Percentiles rank a stretch among this genome's conserved stretches.
These are phyloP conservation scores for Cheumatopsyche charites DNA, from an alignment of 1,140 invertebrate species.

Conservation along the genomic window DNA sequence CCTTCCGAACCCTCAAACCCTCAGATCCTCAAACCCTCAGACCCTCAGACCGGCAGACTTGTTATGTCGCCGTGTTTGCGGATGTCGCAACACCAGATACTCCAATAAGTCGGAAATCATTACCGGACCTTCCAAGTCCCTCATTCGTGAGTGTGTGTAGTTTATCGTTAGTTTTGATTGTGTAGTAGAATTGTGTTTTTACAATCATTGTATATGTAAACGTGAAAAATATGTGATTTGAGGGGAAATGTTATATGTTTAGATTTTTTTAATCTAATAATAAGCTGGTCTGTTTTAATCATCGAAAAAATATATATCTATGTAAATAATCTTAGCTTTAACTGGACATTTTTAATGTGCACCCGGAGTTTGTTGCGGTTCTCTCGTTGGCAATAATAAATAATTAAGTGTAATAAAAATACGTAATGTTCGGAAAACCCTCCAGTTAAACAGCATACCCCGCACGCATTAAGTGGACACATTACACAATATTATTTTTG, in stretches of 20 bases:
- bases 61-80: conserved; percentile 33
- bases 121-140: neutral
- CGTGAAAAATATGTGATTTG: conserved; percentile 1
- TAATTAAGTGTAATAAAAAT: conserved; percentile 47
- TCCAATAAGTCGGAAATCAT: conserved; percentile 28
- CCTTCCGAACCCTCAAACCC: neutral
- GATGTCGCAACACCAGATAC: conserved; percentile 31
- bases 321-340: too few species aligned
- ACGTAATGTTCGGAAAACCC: conserved; percentile 38
- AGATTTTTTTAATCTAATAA: too few species aligned
- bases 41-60: conserved; percentile 16
- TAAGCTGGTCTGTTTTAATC: too few species aligned
- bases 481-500: conserved; percentile 30
- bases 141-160: neutral
- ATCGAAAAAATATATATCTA: too few species aligned
- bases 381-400: conserved; percentile 40
- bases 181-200: too few species aligned
- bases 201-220: too few species aligned
- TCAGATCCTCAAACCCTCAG: neutral
- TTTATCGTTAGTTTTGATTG: too few species aligned
- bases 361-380: too few species aligned
- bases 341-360: too few species aligned
- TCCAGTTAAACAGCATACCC: neutral
- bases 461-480: conserved; percentile 19
- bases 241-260: neutral